These are phyloP conservation scores for Dusona sp. DNA, from an alignment of 2,888 invertebrate genomes.

Conservation along the genomic window DNA sequence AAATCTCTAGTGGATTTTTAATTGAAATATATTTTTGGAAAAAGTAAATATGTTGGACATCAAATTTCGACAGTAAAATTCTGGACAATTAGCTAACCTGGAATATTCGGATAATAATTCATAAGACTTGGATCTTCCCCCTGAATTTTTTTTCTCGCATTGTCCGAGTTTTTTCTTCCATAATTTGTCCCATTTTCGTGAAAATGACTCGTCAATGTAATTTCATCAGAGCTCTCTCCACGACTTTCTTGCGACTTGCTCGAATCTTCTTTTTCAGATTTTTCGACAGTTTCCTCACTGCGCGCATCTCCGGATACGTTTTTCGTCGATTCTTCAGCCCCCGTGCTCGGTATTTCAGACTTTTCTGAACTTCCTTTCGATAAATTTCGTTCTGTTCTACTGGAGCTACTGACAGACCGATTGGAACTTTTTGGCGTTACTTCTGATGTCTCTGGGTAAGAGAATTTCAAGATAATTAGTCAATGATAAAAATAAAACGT, in stretches of 20 bases:
- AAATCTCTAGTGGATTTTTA: background rate
- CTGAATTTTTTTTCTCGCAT: constrained; percentile 66
- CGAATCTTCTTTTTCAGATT: constrained; percentile 48
- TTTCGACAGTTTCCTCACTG: constrained; percentile 45
- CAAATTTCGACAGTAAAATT: background rate
- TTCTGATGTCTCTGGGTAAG: constrained; percentile 35
- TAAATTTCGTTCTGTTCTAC: constrained; percentile 50
- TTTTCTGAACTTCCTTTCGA: constrained; percentile 53
- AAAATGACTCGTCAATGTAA: constrained; percentile 57
- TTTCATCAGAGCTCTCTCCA: constrained; percentile 56
- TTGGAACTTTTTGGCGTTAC: constrained; percentile 54
- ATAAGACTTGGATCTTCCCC: constrained; percentile 68
- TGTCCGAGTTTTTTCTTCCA: constrained; percentile 70
- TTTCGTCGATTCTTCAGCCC: constrained; percentile 41
- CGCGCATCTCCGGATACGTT: constrained; percentile 58
- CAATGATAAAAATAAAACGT: background rate
- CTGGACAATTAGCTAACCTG: constrained; percentile 73
- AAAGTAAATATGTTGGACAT: background rate
- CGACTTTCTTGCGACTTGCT: constrained; percentile 41
- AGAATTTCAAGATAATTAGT: background rate
- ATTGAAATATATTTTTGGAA: background rate
- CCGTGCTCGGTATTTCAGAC: constrained; percentile 57
- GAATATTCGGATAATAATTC: constrained; percentile 77
- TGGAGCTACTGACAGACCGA: constrained; percentile 38
- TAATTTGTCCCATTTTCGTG: constrained; percentile 33